Base-by-base conservation (phyloP, 1,140 invertebrate genomes). In the Phymorhynchus buccinoides region DNA sequence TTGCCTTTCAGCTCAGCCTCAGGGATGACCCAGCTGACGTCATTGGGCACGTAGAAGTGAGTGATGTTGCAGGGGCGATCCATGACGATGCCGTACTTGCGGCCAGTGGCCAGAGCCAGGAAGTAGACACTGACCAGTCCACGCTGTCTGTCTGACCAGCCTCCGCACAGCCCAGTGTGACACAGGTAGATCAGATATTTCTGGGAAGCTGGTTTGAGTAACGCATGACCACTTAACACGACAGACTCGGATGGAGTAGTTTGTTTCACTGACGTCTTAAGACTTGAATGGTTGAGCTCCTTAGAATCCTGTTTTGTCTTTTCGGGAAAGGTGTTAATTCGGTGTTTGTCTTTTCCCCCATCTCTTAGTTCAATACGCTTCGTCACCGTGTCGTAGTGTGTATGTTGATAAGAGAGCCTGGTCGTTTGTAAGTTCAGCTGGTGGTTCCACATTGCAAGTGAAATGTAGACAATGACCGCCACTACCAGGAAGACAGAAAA, bases 71-170 rank as follows among this genome's bases (percentile, higher is more conserved):
- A 90, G 6, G 88, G 89, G 62, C 52, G 84, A 6, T 75, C 84
- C 85, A 89, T 89, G 22, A 85, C 77, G 22, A 90, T 83, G 9
- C 75, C 83, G 80, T 88, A 88, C 41, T 42, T n/a, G 30, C 89
- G 78, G 30, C 85, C 84, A 0, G 87, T 86, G 0, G 87, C 56
- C 12, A 84, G 44, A 6, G 89, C 83, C 35, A 88, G 71, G 3
- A 89, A 35, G 80, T 85, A 90, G 3, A 73, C 44, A 32, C 87
- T 85, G 3, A 88, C 83, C 30, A 89, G 85, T 12, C 88, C 88
- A 22, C 85, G 66, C 44, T 88, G 88, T 83, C 89, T 83, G 81
- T 90, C 88, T 18, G 87, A 88, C 87, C 87, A 88, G 1, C 89
- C 89, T 2, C 88, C 88, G 85, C 89, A 90, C 12, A 44, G 32